A percentile compares a stretch with the other conserved stretches of the same genome.
Conservation (phyloP, 1,140 invertebrate species). For the Neodiprion virginianus region DNA sequence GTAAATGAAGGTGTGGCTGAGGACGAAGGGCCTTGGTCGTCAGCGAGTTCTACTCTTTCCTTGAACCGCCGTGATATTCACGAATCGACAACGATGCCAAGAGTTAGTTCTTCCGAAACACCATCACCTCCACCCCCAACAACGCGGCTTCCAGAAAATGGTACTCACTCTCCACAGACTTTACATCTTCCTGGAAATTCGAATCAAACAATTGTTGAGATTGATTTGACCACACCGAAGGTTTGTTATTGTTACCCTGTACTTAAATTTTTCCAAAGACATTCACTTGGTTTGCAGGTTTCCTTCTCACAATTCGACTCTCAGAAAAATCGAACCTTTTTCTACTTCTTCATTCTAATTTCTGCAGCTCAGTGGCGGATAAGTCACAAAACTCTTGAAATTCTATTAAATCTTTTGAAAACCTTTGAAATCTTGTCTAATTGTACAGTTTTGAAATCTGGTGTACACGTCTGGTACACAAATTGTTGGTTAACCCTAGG, state of each 20-base stretch:
- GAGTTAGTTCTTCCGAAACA: constrained; percentile 9
- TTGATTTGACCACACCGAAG: constrained; percentile 29
- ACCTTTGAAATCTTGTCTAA: too few species aligned
- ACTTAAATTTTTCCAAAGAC: neutral
- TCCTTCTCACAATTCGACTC: constrained; percentile 10
- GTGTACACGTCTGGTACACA: too few species aligned
- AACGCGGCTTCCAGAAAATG: neutral
- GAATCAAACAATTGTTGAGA: constrained; percentile 18
- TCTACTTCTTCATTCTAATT: neutral
- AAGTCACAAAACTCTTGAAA: too few species aligned
- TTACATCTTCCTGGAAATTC: neutral
- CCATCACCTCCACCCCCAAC: constrained; percentile 15
- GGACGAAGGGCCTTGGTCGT: constrained; percentile 29
- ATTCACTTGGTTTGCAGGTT: neutral
- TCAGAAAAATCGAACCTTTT: neutral
- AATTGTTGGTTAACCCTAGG: too few species aligned
- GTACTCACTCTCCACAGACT: constrained; percentile 11
- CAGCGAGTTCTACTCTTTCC: constrained; percentile 33
- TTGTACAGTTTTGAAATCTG: too few species aligned
- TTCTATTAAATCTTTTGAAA: too few species aligned
- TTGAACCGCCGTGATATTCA: neutral
- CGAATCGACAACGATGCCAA: neutral
- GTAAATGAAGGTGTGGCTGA: constrained; percentile 37
- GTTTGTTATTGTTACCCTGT: constrained; percentile 9
- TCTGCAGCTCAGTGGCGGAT: too few species aligned